Evolutionary conservation across 2,113 vertebrate species (phyloP), one percentile per base, ranked within the genome.

Genomic region (Rhinoptilus africanus): DNA sequence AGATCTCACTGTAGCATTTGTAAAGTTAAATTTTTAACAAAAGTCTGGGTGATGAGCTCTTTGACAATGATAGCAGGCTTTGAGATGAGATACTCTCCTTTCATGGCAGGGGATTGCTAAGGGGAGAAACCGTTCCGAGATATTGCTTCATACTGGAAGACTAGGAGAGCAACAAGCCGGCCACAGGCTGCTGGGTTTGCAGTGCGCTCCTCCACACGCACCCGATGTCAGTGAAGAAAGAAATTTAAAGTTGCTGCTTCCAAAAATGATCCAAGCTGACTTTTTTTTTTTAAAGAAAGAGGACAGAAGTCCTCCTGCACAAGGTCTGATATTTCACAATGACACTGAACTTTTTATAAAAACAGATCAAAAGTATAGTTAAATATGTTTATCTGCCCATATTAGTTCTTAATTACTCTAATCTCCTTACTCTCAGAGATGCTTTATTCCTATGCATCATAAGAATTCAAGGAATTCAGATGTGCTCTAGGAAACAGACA

Each of bases 101-200:
- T 26, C 19, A 74, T 34, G 9, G 3, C 1, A 10, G 1, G 23
- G 3, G 37, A 41, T 1, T 54, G 54, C 47, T 18, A 24, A 17
- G 45, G 12, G 10, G 45, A 71, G 17, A 48, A 6, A 21, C 48
- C 26, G 5, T 28, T 78, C 54, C 20, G 35, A 86, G 80, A 72
- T 91, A 82, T 37, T 94, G 94, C 83, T 91, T 57, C 17, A 9
- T 41, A 69, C 4, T 32, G 93, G 88, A 93, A 93, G 92, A 89
- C 86, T 14, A 37, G 8, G 93, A 45, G 56, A 89, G 57, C 59
- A 7, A 4, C 4, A 2, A 30, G 64, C 57, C 8, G 10, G 54
- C 47, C 22, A 17, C 26, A 6, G 75, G 43, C 47, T 66, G 39
- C 41, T 1, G 47, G 64, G n/a, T 28, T 20, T 68, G 69, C 45